phyloP scores from a whole-genome alignment of 1,140 invertebrate species.

The Onthophagus taurus region DNA sequence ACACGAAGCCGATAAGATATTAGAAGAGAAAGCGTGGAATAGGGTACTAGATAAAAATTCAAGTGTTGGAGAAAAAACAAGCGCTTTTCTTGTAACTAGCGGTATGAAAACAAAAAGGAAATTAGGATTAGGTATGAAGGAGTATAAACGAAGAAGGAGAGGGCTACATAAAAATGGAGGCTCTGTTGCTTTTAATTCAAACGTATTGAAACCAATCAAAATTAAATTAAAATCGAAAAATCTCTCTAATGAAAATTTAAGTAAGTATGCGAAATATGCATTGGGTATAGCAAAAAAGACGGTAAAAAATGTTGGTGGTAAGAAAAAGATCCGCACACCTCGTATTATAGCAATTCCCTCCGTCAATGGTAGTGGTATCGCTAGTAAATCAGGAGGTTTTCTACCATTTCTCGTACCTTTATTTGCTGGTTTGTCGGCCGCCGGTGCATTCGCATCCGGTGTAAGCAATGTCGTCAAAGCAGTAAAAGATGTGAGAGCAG shows the following conservation, averaged over 20 bases:
- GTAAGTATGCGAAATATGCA: background rate
- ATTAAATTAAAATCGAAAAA: background rate
- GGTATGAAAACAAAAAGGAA: constrained; percentile 33
- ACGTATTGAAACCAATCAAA: constrained; percentile 1
- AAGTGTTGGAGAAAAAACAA: constrained; percentile 27
- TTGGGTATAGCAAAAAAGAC: constrained; percentile 4
- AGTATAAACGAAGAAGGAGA: no score
- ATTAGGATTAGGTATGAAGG: constrained; percentile 26
- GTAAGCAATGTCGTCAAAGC: constrained; percentile 28
- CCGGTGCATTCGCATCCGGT: constrained; percentile 29
- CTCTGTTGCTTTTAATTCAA: background rate
- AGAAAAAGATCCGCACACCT: constrained; percentile 19
- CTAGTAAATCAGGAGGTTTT: constrained; percentile 33
- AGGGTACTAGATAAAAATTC: constrained; percentile 33
- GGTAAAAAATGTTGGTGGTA: constrained; percentile 13
- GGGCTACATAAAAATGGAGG: no score
- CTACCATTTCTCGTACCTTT: constrained; percentile 32
- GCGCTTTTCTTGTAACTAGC: constrained; percentile 26
- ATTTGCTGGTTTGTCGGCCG: constrained; percentile 32
- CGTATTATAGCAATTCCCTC: constrained; percentile 29
- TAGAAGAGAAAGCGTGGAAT: constrained; percentile 33
- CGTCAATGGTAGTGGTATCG: no score
- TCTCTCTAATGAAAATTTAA: background rate
- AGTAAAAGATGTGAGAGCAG: constrained; percentile 20
- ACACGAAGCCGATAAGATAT: constrained; percentile 34